Evolutionary conservation across 2,888 invertebrate genomes (phyloP).

Genomic region (Spodoptera picta): DNA sequence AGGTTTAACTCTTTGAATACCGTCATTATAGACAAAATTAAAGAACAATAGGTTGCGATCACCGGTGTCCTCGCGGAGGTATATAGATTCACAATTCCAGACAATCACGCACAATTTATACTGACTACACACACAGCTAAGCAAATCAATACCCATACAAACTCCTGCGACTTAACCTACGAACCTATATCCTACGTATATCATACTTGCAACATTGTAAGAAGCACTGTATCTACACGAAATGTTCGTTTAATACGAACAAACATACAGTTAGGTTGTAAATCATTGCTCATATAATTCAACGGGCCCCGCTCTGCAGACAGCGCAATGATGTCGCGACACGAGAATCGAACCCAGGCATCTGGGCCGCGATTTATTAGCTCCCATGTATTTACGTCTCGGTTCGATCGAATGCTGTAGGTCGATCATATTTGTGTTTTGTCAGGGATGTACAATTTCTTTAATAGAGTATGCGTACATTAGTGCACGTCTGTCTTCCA

Average conservation of each 20-base stretch:
- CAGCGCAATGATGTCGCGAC: constrained; percentile 64
- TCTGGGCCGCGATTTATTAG: constrained; percentile 60
- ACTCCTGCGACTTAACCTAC: no score
- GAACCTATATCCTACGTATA: neutral
- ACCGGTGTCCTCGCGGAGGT: no score
- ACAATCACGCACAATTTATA: no score
- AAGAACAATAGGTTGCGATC: no score
- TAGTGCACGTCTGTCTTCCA: no score
- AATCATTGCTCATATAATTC: constrained; percentile 57
- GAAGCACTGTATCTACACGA: constrained; percentile 29
- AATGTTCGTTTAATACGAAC: constrained; percentile 31
- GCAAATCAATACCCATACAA: no score
- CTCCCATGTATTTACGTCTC: constrained; percentile 28
- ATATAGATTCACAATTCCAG: no score
- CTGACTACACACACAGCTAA: no score
- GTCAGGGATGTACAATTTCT: no score
- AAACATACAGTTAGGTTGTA: constrained; percentile 51
- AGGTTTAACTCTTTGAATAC: no score
- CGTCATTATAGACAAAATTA: no score
- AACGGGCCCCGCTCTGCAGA: constrained; percentile 44
- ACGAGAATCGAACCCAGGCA: constrained; percentile 59
- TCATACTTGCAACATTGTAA: constrained; percentile 2
- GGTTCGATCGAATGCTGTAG: constrained; percentile 21
- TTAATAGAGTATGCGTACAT: no score
- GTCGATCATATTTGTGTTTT: constrained; percentile 1